Base-by-base conservation (phyloP, 2,113 vertebrate species). In the Ploceus nigricollis region DNA sequence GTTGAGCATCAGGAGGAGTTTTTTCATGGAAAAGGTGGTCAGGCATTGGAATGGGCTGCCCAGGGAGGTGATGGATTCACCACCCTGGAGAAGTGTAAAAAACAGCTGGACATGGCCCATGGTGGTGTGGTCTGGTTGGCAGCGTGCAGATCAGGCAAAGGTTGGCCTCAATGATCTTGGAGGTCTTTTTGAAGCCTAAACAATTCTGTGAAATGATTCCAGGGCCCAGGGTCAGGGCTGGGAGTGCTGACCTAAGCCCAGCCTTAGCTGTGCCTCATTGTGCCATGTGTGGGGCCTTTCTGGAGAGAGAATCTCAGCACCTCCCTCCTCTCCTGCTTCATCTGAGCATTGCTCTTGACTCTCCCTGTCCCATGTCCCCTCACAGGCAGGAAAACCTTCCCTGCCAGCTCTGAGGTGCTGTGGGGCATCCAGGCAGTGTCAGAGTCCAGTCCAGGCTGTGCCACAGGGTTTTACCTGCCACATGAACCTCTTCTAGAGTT, bases 281-380 rank as follows among this genome's bases (percentile, higher is more conserved):
- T 45, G 70, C 61, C 1, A 1, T 0, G 1, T 13, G 57, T 2
- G 15, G 50, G 77, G 57, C 48, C 76, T 73, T 58, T 64, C 71
- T 3, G 15, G 68, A 1, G 14, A 24, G 37, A 1, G 1, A 45
- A 25, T 40, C 37, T 93, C 1, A 0, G 24, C 12, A 1, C 11
- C 15, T 73, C 13, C 31, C 39, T 83, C 71, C 15, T 28, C 18
- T 57, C n/a, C 51, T 57, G 42, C 64, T 68, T 39, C 42, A 39
- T 48, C n/a, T 58, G 42, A 33, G 64, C 51, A 40, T 3, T 40
- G 44, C 79, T 40, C 78, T 22, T 33, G 28, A 11, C n/a, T 11
- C 51, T 82, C 23, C 48, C 25, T 50, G 25, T 9, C 71, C 3
- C 3, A 2, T 6, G 10, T 33, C 22, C 35, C 47, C 44, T 58